These are phyloP conservation scores for Sogatella furcifera DNA, from an alignment of 1,140 invertebrate genomes.

Conservation along the genomic window DNA sequence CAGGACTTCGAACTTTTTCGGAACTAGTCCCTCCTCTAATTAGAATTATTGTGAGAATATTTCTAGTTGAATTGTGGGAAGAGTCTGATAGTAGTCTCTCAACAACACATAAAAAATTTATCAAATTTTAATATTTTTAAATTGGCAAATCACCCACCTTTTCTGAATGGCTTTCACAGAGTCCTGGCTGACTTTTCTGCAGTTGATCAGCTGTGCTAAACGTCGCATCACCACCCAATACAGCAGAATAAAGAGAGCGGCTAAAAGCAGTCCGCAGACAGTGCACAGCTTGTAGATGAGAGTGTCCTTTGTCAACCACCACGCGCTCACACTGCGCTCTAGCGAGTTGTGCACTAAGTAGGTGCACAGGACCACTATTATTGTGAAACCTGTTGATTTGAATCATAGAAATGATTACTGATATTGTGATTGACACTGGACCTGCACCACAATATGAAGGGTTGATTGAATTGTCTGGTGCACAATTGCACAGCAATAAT, in stretches of 20 bases:
- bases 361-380: constrained; percentile 43
- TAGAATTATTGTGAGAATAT: too few relatives aligned
- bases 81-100: too few relatives aligned
- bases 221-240: constrained; percentile 38
- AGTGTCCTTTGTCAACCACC: constrained; percentile 45
- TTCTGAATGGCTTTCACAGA: constrained; percentile 8
- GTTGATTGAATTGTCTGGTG: too few relatives aligned
- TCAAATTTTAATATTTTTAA: too few relatives aligned
- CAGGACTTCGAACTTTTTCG: too few relatives aligned
- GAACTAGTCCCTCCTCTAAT: too few relatives aligned
- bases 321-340: constrained; percentile 37
- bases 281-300: constrained; percentile 45
- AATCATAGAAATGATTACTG: too few relatives aligned
- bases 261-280: constrained; percentile 38
- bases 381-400: constrained; percentile 35
- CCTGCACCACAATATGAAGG: too few relatives aligned
- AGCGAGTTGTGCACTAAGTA: constrained; percentile 42
- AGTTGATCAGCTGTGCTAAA: constrained; percentile 5
- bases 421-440: too few relatives aligned
- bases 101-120: too few relatives aligned
- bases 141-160: constrained; percentile 10
- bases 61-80: too few relatives aligned
- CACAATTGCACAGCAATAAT: too few relatives aligned
- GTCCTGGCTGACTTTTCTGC: constrained; percentile 7
- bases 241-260: constrained; percentile 39